Evolutionary conservation across 30 jellyfish, hydroid and myxozoan genomes (phyloP).

Genomic region (Cassiopea andromeda): DNA sequence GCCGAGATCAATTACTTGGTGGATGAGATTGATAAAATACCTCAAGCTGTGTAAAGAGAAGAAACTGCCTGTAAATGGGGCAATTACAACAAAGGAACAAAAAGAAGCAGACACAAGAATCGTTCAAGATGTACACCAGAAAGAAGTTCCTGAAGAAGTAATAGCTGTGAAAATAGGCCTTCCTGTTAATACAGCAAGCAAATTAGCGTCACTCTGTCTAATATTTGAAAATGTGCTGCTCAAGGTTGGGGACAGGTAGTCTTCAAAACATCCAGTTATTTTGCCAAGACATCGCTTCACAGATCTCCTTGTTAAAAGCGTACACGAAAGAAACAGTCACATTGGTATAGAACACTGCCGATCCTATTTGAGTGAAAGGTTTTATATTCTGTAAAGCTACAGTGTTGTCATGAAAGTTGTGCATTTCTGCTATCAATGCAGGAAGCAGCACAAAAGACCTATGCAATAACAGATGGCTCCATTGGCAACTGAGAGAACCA

Average conservation of each 20-base stretch:
- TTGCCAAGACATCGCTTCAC: constrained; percentile 45
- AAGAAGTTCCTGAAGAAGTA: neutral
- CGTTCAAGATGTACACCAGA: neutral
- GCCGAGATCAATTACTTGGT: neutral
- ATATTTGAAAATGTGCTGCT: neutral
- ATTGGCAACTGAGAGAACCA: constrained; percentile 51
- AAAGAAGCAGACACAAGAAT: neutral
- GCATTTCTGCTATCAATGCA: constrained; percentile 39
- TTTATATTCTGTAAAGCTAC: constrained; percentile 33
- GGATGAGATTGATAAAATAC: neutral
- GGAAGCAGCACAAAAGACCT: neutral
- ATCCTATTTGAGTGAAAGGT: constrained; percentile 11
- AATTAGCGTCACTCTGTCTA: neutral
- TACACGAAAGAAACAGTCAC: constrained; percentile 42
- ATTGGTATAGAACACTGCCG: constrained; percentile 33
- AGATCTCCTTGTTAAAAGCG: constrained; percentile 16
- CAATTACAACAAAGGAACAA: neutral
- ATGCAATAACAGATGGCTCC: constrained; percentile 58
- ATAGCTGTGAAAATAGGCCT: neutral
- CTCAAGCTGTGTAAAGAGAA: neutral
- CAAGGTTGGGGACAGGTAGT: neutral
- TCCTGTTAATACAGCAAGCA: neutral
- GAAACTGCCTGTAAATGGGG: no score
- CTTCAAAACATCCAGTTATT: constrained; percentile 49
- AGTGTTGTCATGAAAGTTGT: constrained; percentile 11